Evolutionary conservation across 2,797 vertebrate genomes (phyloP).

Genomic region (Tenualosa thibaudeaui): DNA sequence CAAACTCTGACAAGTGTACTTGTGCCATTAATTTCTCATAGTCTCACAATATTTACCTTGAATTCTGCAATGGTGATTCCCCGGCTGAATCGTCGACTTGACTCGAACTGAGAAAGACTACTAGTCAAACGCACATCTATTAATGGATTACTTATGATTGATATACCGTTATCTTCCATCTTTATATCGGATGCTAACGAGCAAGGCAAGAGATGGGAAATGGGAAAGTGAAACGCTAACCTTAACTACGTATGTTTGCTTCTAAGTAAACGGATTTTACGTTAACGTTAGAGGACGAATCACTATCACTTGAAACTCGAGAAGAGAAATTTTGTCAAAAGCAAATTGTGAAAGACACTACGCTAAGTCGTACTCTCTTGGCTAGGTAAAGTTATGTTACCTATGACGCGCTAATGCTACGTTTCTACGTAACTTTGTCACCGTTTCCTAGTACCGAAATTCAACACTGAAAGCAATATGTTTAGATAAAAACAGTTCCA

Average conservation of each 20-base stretch:
- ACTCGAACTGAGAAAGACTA: slow-evolving; percentile 77
- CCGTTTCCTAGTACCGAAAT: background rate
- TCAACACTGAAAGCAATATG: background rate
- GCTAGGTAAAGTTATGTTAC: background rate
- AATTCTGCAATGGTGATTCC: slow-evolving; percentile 83
- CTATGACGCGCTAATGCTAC: slow-evolving; percentile 2
- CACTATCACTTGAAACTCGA: background rate
- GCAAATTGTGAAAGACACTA: background rate
- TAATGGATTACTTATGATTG: slow-evolving; percentile 69
- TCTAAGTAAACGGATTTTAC: too few species aligned
- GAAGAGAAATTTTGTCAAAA: background rate
- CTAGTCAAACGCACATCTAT: slow-evolving; percentile 83
- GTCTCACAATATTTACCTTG: slow-evolving; percentile 74
- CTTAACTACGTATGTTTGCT: background rate
- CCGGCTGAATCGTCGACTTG: slow-evolving; percentile 76
- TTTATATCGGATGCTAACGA: slow-evolving; percentile 23
- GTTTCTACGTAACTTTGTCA: background rate
- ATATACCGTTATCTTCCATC: slow-evolving; percentile 73
- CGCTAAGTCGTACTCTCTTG: background rate
- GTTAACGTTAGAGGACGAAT: too few species aligned
- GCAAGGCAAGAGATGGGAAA: background rate
- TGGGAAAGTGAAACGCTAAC: background rate
- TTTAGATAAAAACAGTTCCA: background rate
- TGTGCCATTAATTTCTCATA: too few species aligned
- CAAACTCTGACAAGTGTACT: too few species aligned